Evolutionary conservation across 2,888 invertebrate genomes (phyloP), one percentile per base, ranked within the genome.

Genomic region (Nomada lathburiana): DNA sequence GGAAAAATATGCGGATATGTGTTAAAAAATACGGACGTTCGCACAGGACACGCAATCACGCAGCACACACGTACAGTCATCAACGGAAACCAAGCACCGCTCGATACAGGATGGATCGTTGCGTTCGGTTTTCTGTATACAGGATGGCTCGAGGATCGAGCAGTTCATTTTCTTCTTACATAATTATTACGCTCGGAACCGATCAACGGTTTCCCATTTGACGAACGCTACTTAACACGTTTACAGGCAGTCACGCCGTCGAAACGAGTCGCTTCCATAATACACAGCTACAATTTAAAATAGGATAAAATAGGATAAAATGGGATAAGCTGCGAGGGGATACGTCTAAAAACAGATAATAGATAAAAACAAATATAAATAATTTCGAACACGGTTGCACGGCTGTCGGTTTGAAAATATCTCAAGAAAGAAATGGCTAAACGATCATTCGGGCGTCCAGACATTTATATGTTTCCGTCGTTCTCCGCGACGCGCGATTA

Each of bases 1-100:
- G 76, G 80, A 80, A 80, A 81, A 82, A 84, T 84, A 86, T 69
- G 71, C 86, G 75, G 80, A 84, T 84, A 86, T 85, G 80, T 85
- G 83, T 85, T 13, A 64, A 79, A 80, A 80, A 78, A 72, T 84
- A 84, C 82, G 82, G 78, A 53, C 76, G 77, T 53, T 83, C 86
- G 82, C 80, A 77, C 85, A 80, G 36, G 83, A 82, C 78, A 83
- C 65, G 75, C 85, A 80, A 74, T 73, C 80, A 82, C 65, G 67
- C 83, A 77, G 36, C 16, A 47, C 80, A 67, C 81, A 74, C 76
- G 65, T 74, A 71, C 74, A 76, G 10, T 11, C 68, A 20, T 23
- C 42, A 62, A n/a, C 29, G 62, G 36, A 47, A 50, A 47, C 16
- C 63, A 57, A 76, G 64, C 63, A 71, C 42, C 64, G 64, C 71